Conservation (phyloP, 2,113 vertebrate species). For the Pluvialis apricaria region DNA sequence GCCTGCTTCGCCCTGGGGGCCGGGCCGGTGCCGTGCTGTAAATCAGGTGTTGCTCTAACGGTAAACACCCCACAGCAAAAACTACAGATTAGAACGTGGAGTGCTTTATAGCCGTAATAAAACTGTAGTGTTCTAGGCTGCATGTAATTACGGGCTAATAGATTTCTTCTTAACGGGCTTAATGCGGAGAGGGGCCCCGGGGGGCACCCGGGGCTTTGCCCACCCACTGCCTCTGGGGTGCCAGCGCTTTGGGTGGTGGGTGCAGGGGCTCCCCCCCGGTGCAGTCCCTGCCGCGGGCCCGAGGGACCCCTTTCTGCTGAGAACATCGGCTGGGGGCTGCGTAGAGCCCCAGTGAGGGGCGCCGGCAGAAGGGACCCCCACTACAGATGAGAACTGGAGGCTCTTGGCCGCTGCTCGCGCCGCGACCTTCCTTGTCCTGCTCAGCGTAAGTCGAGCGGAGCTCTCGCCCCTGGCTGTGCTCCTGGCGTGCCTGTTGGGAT, state of each 20-base stretch:
- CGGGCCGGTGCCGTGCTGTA: background rate
- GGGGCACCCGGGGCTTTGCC: background rate
- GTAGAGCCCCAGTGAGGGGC: background rate
- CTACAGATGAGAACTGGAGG: background rate
- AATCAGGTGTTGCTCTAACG: background rate
- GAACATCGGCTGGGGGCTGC: fast-evolving
- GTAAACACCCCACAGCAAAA: background rate
- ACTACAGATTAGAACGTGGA: background rate
- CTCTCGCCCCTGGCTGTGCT: background rate
- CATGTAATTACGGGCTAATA: background rate
- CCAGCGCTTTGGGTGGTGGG: fast-evolving
- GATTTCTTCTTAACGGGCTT: background rate
- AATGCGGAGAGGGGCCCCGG: background rate
- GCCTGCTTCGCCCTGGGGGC: background rate
- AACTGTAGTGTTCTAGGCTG: background rate
- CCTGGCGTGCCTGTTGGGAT: background rate
- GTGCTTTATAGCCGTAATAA: background rate
- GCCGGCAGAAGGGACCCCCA: background rate
- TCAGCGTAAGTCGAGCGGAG: fast-evolving
- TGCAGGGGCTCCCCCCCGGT: background rate
- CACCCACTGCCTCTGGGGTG: fast-evolving
- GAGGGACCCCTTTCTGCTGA: background rate
- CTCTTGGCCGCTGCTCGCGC: background rate
- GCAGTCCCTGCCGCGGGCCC: too few species aligned
- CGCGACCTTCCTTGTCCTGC: too few species aligned